Evolutionary conservation across 2,113 vertebrate genomes (phyloP), one percentile per base, ranked within the genome.

Genomic region (Furnarius figulus): DNA sequence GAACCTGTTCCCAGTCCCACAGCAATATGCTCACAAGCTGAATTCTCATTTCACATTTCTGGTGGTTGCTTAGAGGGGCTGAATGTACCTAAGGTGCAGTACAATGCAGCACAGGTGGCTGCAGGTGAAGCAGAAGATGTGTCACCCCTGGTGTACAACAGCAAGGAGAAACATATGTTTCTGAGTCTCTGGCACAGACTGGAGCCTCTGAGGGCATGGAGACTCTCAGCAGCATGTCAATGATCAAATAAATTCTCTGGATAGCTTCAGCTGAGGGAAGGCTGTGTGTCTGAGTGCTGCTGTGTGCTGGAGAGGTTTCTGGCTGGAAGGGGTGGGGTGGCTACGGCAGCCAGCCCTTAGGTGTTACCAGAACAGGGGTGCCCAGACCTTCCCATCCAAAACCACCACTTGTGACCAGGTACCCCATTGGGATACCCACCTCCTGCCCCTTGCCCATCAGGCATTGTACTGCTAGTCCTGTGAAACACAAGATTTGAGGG

Each of bases 391-490:
- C 20, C 3, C 8, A 61, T 47, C 18, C 44, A 37, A 85, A 76
- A 52, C 8, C 4, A 30, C 10, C 14, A 16, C 12, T 21, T 66
- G 16, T 74, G 70, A 53, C 20, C 23, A 59, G 52, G 14, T 3
- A 2, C 11, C 10, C 14, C 0, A 4, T 25, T 0, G 7, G 40
- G 44, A 49, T 14, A 61, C 24, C 14, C 18, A 15, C 28, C 2
- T 2, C 10, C 6, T 65, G 30, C 12, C 49, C 33, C 6, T 46
- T 90, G 12, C 24, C 23, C 15, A 9, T 25, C 12, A 37, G 67
- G 16, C 1, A 0, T 9, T 53, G 30, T 44, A 16, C 19, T 0
- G 0, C 31, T n/a, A 49, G 30, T 49, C 20, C 59, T 46, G 28
- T 67, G 39, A 62, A 75, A n/a, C 0, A 2, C 52, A 52, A 77